Evolutionary conservation across 2,888 invertebrate species (phyloP).

Genomic region (Timandra comae): DNA sequence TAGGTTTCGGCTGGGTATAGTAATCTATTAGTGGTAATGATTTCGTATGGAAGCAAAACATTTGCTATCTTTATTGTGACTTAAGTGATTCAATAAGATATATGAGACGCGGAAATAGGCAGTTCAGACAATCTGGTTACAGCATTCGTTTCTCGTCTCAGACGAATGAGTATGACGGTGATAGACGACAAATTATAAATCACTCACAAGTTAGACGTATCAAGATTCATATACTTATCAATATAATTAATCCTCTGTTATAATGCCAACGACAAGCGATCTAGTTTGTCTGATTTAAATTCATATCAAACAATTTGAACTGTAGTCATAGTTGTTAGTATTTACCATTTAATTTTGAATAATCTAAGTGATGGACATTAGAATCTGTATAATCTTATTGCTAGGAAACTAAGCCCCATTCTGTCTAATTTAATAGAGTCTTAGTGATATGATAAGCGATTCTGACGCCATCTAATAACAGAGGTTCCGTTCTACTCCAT

Average conservation of each 20-base stretch:
- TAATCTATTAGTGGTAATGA: slow-evolving; percentile 5
- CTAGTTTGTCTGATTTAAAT: too few species aligned
- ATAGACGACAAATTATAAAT: slow-evolving; percentile 51
- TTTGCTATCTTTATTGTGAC: slow-evolving; percentile 28
- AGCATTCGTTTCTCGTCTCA: slow-evolving; percentile 47
- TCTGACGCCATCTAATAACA: too few species aligned
- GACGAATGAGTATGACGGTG: slow-evolving; percentile 44
- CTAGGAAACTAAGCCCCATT: too few species aligned
- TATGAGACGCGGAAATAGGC: slow-evolving; percentile 57
- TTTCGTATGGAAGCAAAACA: slow-evolving; percentile 8
- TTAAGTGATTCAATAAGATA: slow-evolving; percentile 42
- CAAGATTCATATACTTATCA: slow-evolving; percentile 37
- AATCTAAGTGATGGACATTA: too few species aligned
- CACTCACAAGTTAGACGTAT: slow-evolving; percentile 17
- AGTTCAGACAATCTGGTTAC: slow-evolving; percentile 39
- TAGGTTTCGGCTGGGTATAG: slow-evolving; percentile 1
- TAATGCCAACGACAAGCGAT: slow-evolving; percentile 6
- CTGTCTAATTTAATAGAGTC: too few species aligned
- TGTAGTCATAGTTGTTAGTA: too few species aligned
- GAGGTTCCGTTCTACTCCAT: too few species aligned
- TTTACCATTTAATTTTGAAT: too few species aligned
- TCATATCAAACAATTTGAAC: too few species aligned
- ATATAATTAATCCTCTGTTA: slow-evolving; percentile 29
- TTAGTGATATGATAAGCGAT: too few species aligned
- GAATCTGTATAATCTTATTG: too few species aligned